Evolutionary conservation across 1,140 invertebrate species (phyloP).

Genomic region (Metopolophium dirhodum): DNA sequence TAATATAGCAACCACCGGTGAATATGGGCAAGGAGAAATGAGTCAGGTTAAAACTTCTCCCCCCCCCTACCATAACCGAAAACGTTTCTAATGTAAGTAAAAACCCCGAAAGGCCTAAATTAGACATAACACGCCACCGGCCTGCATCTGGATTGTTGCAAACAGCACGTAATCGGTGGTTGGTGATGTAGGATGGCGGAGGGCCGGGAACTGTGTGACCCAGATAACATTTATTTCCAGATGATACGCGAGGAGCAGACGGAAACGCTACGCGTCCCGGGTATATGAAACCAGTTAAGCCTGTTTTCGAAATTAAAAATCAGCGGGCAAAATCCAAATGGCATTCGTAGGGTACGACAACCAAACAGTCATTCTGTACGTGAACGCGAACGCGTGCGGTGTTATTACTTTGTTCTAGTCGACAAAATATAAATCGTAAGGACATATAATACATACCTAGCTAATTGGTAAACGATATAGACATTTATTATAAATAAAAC

Average conservation of each 20-base stretch:
- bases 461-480: background rate
- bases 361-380: constrained; percentile 1
- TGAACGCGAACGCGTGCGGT: constrained; percentile 6
- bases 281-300: constrained; percentile 36
- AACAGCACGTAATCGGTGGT: background rate
- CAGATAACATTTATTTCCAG: background rate
- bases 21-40: background rate
- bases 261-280: background rate
- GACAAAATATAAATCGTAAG: background rate
- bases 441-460: background rate
- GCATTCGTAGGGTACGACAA: background rate
- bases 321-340: background rate
- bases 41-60: background rate
- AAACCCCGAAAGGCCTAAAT: background rate
- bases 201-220: constrained; percentile 35
- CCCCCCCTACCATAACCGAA: background rate
- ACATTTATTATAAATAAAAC: background rate
- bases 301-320: constrained; percentile 52
- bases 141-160: background rate
- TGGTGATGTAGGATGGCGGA: background rate
- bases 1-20: background rate
- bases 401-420: background rate
- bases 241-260: constrained; percentile 3
- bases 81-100: constrained; percentile 29
- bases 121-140: background rate